A percentile compares a stretch with the other conserved stretches of the same genome.
These are phyloP conservation scores for Augochlora pura DNA, from an alignment of 1,140 invertebrate species.

Conservation along the genomic window DNA sequence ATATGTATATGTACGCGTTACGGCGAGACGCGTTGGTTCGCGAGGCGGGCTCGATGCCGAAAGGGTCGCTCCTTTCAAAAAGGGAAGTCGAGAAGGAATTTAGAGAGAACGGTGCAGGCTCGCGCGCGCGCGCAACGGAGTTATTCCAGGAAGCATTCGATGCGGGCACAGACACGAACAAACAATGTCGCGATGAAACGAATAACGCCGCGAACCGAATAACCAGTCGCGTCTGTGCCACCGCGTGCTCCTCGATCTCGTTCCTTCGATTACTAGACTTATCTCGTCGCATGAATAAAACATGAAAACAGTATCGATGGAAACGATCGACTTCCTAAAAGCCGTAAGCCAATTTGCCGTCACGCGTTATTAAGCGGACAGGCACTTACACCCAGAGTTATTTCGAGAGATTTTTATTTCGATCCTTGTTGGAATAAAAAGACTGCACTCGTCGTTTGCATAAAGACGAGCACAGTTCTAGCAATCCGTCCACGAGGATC, in stretches of 20 bases:
- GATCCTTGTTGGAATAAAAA: neutral
- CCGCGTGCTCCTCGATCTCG: conserved; percentile 7
- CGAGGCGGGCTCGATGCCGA: too few species aligned
- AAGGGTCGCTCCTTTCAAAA: too few species aligned
- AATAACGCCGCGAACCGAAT: neutral
- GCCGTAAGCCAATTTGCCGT: conserved; percentile 30
- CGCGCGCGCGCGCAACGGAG: neutral
- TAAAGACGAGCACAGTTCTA: neutral
- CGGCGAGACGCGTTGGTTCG: too few species aligned
- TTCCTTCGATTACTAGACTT: conserved; percentile 19
- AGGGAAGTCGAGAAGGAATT: too few species aligned
- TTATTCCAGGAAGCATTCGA: neutral
- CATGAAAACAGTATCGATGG: conserved; percentile 23
- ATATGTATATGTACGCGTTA: neutral
- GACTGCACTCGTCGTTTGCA: neutral
- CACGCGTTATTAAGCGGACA: conserved; percentile 45
- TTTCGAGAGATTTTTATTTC: neutral
- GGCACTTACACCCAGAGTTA: neutral
- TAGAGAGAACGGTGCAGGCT: too few species aligned
- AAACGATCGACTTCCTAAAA: conserved; percentile 41
- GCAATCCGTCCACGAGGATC: neutral
- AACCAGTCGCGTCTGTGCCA: neutral
- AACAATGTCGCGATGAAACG: neutral
- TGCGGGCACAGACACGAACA: too few species aligned
- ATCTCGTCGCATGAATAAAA: conserved; percentile 42